Conservation (phyloP, 37 sponge, comb jelly and placozoan genomes). For the Crambe crambe region DNA sequence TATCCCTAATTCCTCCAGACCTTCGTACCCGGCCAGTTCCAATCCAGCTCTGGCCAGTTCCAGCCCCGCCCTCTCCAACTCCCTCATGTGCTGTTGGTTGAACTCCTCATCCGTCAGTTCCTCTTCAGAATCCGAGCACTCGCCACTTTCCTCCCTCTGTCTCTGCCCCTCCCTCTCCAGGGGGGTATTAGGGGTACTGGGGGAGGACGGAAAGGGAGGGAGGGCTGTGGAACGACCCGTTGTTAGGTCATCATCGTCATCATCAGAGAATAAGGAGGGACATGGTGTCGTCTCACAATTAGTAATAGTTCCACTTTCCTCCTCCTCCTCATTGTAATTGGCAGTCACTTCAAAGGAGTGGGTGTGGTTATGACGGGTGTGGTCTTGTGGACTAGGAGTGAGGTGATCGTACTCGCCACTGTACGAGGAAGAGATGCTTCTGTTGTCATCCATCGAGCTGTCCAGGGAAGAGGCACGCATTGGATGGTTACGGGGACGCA, state of each 20-base stretch:
- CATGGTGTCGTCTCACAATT: not conserved
- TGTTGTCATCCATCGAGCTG: not conserved
- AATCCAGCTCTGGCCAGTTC: not conserved
- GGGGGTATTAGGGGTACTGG: not conserved
- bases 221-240: not conserved
- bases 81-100: not conserved
- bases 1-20: not conserved
- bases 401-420: not conserved
- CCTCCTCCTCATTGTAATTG: not conserved
- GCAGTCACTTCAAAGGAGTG: too few relatives aligned
- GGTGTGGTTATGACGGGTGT: not conserved
- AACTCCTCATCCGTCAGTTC: conserved; percentile 4
- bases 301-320: not conserved
- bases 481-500: too few relatives aligned
- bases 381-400: not conserved
- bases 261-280: too few relatives aligned
- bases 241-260: not conserved
- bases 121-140: not conserved
- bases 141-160: not conserved
- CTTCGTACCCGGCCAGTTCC: not conserved
- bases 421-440: not conserved
- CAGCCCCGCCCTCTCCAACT: not conserved
- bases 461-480: too few relatives aligned
- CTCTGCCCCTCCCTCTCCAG: not conserved
- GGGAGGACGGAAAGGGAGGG: not conserved